These are phyloP conservation scores for Iselma pallidipennis DNA, from an alignment of 2,888 invertebrate species.

Conservation along the genomic window DNA sequence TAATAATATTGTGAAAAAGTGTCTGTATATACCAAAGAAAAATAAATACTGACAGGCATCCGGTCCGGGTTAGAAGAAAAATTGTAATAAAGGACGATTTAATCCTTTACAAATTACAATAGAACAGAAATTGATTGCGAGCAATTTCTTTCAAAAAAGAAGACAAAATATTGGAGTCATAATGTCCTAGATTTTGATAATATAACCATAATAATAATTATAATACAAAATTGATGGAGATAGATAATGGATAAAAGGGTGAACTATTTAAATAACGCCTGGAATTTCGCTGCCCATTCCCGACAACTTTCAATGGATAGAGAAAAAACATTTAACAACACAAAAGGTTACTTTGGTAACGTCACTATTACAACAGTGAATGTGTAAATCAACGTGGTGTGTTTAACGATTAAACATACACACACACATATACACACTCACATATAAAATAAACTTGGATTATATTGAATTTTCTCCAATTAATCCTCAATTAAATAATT, in stretches of 20 bases:
- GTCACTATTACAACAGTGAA: slow-evolving; percentile 23
- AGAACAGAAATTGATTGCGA: too few species aligned
- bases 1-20: too few species aligned
- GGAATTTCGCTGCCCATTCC: not conserved
- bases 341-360: slow-evolving; percentile 20
- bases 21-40: too few species aligned
- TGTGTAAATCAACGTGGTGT: slow-evolving; percentile 25
- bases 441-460: too few species aligned
- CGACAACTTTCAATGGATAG: not conserved
- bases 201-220: not conserved
- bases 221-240: not conserved
- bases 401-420: slow-evolving; percentile 11
- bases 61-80: too few species aligned
- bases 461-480: not conserved
- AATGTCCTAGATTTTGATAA: not conserved
- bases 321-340: slow-evolving; percentile 2
- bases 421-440: too few species aligned
- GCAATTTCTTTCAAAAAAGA: too few species aligned
- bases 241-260: not conserved
- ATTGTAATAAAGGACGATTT: not conserved
- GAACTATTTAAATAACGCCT: not conserved
- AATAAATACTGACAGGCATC: too few species aligned
- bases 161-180: too few species aligned
- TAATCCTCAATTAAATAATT: not conserved
- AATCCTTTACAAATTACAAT: not conserved